phyloP scores from a whole-genome alignment of 2,797 vertebrate genomes.

The Ibycter americanus region DNA sequence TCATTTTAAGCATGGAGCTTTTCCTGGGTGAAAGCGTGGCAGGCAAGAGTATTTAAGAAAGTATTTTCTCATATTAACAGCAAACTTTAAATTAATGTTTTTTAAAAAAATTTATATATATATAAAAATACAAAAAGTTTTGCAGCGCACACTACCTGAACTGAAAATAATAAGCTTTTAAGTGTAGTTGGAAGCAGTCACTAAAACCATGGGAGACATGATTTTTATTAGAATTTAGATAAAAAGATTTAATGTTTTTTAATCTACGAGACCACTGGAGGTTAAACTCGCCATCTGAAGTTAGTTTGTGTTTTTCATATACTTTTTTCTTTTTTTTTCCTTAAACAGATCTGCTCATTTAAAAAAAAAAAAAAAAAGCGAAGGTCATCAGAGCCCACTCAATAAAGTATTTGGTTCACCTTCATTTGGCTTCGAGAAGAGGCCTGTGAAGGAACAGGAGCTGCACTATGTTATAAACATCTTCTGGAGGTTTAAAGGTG shows the following conservation, averaged over 20 bases:
- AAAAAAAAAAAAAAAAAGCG: constrained; percentile 45
- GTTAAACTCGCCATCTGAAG: constrained; percentile 80
- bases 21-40: neutral
- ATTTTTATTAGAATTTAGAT: constrained; percentile 77
- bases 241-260: constrained; percentile 72
- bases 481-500: neutral
- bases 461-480: constrained; percentile 20
- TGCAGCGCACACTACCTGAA: neutral
- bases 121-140: neutral
- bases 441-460: constrained; percentile 42
- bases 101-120: no score
- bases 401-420: constrained; percentile 72
- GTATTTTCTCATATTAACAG: neutral
- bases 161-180: constrained; percentile 62
- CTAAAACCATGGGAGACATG: constrained; percentile 64
- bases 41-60: neutral
- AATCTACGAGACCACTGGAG: constrained; percentile 62
- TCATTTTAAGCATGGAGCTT: constrained; percentile 6
- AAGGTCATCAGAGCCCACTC: constrained; percentile 74
- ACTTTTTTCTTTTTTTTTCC: neutral
- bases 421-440: constrained; percentile 62
- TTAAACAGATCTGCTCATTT: constrained; percentile 64
- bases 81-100: constrained; percentile 3
- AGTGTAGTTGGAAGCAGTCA: constrained; percentile 58
- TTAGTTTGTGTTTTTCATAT: constrained; percentile 73